phyloP scores from a whole-genome alignment of 2,113 vertebrate genomes.

The Heterocephalus glaber region DNA sequence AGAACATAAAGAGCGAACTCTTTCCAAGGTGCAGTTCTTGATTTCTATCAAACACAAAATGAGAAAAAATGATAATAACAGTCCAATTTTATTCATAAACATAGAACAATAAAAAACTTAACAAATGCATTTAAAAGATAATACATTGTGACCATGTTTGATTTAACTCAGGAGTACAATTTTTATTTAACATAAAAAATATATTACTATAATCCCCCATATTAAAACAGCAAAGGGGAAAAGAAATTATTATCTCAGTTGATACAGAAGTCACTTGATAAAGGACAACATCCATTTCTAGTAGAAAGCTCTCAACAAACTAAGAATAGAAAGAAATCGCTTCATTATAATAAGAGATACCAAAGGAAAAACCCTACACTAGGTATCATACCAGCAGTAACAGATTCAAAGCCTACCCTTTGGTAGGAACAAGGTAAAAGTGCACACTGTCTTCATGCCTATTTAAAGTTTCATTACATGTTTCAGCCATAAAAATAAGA shows the following conservation, averaged over 20 bases:
- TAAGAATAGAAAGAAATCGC: slow-evolving; percentile 2
- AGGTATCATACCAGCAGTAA: neutral
- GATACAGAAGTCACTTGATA: slow-evolving; percentile 20
- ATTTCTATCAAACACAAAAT: neutral
- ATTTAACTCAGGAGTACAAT: slow-evolving; percentile 33
- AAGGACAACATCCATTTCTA: slow-evolving; percentile 45
- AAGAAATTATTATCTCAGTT: slow-evolving; percentile 40
- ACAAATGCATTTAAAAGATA: slow-evolving; percentile 26
- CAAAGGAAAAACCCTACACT: neutral
- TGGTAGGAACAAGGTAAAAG: neutral
- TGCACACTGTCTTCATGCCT: neutral
- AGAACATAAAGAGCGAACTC: neutral
- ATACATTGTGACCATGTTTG: slow-evolving; percentile 27
- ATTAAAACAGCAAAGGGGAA: slow-evolving; percentile 49
- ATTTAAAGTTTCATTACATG: neutral
- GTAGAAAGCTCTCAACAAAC: slow-evolving; percentile 44
- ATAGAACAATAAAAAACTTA: neutral
- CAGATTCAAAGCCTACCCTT: neutral
- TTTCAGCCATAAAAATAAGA: neutral
- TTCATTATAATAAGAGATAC: neutral
- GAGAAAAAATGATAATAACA: neutral
- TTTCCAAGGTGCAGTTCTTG: neutral
- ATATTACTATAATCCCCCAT: slow-evolving; percentile 4
- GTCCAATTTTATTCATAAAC: neutral
- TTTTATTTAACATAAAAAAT: slow-evolving; percentile 50